Evolutionary conservation across 2,888 invertebrate genomes (phyloP), one percentile per base, ranked within the genome.

Genomic region (Nomada ferruginata): DNA sequence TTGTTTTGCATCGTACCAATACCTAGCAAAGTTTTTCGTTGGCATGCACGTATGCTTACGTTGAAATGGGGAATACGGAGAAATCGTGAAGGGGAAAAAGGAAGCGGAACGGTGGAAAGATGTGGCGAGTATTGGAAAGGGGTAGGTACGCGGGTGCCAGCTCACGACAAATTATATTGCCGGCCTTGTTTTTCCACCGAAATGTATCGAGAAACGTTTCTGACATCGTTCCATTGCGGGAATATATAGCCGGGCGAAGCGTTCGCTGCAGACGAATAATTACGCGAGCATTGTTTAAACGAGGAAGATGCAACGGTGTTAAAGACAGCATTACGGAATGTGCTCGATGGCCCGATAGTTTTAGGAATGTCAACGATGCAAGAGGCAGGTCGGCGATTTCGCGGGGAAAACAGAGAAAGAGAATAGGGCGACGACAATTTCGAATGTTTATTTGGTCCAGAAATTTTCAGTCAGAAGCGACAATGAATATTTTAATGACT

Each of bases 401-500:
- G 15, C 11, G 57, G 5, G 65, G 13, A 15, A 20, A 57, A 13
- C n/a, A 60, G 47, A 29, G 26, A 55, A 60, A 47, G 61, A 36
- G 18, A 52, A 60, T 60, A 52, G 57, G 44, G 55, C 53, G 64
- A 42, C 70, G 82, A 80, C 79, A 82, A 82, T 80, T 79, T 76
- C 65, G 76, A 79, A 78, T 85, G 87, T 82, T 87, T 86, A 85
- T 82, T 85, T 85, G 82, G 87, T 82, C 65, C 71, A 82, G 82
- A 85, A 85, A 87, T 82, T 80, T 87, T 87, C 82, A 78, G 78
- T 74, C 71, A 75, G 71, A 60, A 82, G 71, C 78, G 76, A 82
- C 82, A 87, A 87, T 86, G 88, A 86, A 87, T 88, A 88, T 87
- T 88, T 87, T 87, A 87, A 87, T 87, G 86, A 85, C 86, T 87